A percentile compares a stretch with the other conserved stretches of the same genome.
These are phyloP conservation scores for Chymomyza caudatula DNA, from an alignment of 2,888 invertebrate genomes.

Conservation along the genomic window DNA sequence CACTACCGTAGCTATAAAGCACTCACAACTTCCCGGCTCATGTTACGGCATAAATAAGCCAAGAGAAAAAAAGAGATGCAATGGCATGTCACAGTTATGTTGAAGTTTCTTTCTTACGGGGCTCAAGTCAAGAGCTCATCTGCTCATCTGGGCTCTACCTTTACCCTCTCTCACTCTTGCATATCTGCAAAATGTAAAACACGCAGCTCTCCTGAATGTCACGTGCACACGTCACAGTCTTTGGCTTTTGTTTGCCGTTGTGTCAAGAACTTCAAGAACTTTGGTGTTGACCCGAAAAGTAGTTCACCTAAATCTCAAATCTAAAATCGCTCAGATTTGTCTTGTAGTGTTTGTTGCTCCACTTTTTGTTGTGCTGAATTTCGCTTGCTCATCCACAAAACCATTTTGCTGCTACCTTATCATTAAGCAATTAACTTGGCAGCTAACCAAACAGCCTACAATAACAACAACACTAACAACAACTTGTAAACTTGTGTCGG, in stretches of 20 bases:
- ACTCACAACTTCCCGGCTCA: slow-evolving; percentile 21
- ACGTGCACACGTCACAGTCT: not conserved
- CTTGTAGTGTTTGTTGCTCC: not conserved
- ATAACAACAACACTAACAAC: too few species aligned
- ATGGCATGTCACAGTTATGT: not conserved
- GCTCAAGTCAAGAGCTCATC: not conserved
- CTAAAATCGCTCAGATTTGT: not conserved
- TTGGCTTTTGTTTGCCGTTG: not conserved
- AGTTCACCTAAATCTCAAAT: slow-evolving; percentile 9
- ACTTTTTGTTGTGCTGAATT: slow-evolving; percentile 3
- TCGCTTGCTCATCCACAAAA: slow-evolving; percentile 2
- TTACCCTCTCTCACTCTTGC: not conserved
- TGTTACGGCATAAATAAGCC: slow-evolving; percentile 47
- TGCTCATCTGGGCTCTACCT: not conserved
- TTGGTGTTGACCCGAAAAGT: slow-evolving; percentile 9
- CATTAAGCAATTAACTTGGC: slow-evolving; percentile 42
- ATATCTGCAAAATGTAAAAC: not conserved
- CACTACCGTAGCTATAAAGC: not conserved
- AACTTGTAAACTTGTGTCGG: not conserved
- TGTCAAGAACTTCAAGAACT: not conserved
- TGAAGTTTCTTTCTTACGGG: not conserved
- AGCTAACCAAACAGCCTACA: not conserved
- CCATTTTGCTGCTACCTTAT: slow-evolving; percentile 7
- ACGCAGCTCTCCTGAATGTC: not conserved
- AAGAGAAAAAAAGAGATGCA: not conserved